phyloP scores from a whole-genome alignment of 2,797 vertebrate genomes.

The Lates japonicus region DNA sequence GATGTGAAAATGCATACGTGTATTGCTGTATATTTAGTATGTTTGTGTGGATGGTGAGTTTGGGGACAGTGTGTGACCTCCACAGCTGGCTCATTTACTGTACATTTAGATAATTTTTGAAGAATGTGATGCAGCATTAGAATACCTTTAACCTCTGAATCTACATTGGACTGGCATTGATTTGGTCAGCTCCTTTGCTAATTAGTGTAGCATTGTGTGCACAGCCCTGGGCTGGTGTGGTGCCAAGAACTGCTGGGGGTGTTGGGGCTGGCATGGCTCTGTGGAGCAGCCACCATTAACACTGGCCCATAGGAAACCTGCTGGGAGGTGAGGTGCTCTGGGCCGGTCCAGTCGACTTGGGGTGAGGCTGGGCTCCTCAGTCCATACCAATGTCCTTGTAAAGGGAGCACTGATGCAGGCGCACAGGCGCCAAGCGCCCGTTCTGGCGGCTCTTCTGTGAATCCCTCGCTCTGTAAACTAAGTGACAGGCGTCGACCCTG shows the following conservation, averaged over 20 bases:
- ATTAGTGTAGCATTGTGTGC: slow-evolving; percentile 85
- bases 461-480: slow-evolving; percentile 48
- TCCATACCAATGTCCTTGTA: slow-evolving; percentile 72
- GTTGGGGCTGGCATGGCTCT: slow-evolving; percentile 65
- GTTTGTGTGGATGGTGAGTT: slow-evolving; percentile 2
- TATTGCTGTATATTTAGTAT: neutral
- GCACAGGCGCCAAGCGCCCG: slow-evolving; percentile 18
- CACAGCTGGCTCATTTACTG: slow-evolving; percentile 49
- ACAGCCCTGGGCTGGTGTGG: slow-evolving; percentile 68
- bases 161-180: slow-evolving; percentile 85
- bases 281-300: slow-evolving; percentile 76
- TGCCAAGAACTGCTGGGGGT: slow-evolving; percentile 53
- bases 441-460: slow-evolving; percentile 31
- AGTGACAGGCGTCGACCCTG: slow-evolving; percentile 68
- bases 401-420: slow-evolving; percentile 34
- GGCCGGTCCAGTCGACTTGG: slow-evolving; percentile 49
- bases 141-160: slow-evolving; percentile 80
- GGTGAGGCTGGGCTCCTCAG: slow-evolving; percentile 61
- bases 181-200: slow-evolving; percentile 84
- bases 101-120: slow-evolving; percentile 52
- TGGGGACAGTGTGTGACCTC: slow-evolving; percentile 27
- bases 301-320: slow-evolving; percentile 68
- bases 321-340: slow-evolving; percentile 67
- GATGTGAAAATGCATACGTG: slow-evolving; percentile 11
- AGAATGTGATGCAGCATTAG: slow-evolving; percentile 61